Evolutionary conservation across 2,888 invertebrate genomes (phyloP).

Genomic region (Cremastinae sp.): DNA sequence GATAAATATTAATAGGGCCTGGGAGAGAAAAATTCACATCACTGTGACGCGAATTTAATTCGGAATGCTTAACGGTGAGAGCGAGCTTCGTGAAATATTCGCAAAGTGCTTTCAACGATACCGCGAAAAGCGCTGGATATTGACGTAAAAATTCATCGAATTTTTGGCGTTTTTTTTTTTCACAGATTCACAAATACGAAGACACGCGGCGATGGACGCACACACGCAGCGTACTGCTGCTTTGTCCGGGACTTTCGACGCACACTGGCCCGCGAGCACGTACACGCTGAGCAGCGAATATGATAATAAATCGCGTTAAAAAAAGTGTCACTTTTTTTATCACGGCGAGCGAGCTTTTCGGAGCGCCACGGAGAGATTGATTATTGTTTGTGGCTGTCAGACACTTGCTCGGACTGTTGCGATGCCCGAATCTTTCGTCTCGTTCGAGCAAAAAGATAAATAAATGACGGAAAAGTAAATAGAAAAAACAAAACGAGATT

Average conservation of each 20-base stretch:
- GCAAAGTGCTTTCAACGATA: no score
- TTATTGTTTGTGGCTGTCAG: constrained; percentile 6
- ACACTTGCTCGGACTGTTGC: not conserved
- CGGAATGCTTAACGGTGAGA: constrained; percentile 20
- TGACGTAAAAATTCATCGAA: constrained; percentile 22
- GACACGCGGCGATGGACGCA: no score
- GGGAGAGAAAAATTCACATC: no score
- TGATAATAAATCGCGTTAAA: constrained; percentile 16
- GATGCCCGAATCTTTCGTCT: not conserved
- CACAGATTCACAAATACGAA: no score
- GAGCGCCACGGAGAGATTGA: not conserved
- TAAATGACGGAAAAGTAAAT: no score
- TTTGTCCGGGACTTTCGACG: constrained; percentile 33
- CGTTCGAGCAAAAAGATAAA: not conserved
- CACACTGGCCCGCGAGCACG: constrained; percentile 16
- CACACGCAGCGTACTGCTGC: constrained; percentile 3
- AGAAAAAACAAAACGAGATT: constrained; percentile 7
- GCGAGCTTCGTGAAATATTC: no score
- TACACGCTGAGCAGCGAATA: constrained; percentile 9
- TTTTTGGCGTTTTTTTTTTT: constrained; percentile 19
- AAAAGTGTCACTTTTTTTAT: constrained; percentile 6
- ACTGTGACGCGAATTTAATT: constrained; percentile 13
- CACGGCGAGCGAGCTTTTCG: constrained; percentile 1
- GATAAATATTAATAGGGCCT: constrained; percentile 2
- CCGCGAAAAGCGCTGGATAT: constrained; percentile 5